phyloP scores from a whole-genome alignment of 2,888 invertebrate genomes.

The Drosophila mimica region DNA sequence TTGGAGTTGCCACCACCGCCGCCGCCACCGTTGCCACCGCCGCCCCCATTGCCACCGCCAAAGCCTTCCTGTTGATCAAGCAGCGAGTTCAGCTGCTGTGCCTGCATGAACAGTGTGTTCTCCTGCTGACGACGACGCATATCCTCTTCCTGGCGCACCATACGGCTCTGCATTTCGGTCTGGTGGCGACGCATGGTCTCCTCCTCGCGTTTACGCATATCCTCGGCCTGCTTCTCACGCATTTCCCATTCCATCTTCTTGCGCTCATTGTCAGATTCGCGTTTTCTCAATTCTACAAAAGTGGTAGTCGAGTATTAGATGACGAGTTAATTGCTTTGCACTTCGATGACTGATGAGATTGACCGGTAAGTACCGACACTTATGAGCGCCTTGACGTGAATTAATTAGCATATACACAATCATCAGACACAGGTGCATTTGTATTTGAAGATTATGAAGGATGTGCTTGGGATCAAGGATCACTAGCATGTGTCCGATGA shows the following conservation, averaged over 20 bases:
- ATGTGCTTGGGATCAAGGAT: neutral
- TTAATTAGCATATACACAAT: conserved; percentile 3
- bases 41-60: conserved; percentile 51
- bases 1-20: conserved; percentile 61
- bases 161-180: conserved; percentile 91
- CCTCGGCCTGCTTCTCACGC: conserved; percentile 92
- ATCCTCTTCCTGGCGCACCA: conserved; percentile 93
- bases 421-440: neutral
- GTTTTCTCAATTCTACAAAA: conserved; percentile 89
- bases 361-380: neutral
- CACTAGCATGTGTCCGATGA: neutral
- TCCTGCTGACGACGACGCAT: conserved; percentile 94
- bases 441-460: neutral
- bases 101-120: conserved; percentile 94
- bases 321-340: neutral
- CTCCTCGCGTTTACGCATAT: conserved; percentile 90
- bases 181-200: conserved; percentile 89
- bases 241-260: conserved; percentile 94
- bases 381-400: neutral
- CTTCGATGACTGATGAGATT: conserved; percentile 2
- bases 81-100: conserved; percentile 88
- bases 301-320: conserved; percentile 26
- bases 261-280: conserved; percentile 94
- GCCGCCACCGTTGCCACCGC: conserved; percentile 54
- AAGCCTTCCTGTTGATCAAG: conserved; percentile 89